These are phyloP conservation scores for Scomber japonicus DNA, from an alignment of 2,113 vertebrate species.

Conservation along the genomic window DNA sequence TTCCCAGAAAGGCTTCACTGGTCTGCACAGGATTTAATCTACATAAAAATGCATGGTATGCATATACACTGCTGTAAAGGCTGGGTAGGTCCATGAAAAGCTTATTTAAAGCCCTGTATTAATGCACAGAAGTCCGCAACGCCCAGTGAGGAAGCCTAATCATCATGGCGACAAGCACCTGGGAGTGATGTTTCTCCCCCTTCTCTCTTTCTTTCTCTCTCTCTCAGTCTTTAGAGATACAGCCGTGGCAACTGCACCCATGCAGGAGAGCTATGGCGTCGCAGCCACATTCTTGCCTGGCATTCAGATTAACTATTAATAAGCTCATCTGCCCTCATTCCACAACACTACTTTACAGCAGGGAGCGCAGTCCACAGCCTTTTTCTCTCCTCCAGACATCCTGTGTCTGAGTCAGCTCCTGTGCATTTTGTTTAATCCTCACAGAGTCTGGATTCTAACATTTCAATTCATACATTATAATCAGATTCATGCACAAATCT, in stretches of 20 bases:
- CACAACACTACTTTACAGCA: constrained; percentile 13
- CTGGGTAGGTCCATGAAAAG: background rate
- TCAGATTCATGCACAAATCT: background rate
- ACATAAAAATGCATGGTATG: constrained; percentile 51
- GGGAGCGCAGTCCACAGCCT: background rate
- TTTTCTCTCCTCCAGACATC: background rate
- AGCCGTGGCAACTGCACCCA: constrained; percentile 52
- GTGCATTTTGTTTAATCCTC: background rate
- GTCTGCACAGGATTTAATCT: constrained; percentile 38
- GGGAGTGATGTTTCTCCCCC: background rate
- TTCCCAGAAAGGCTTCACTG: background rate
- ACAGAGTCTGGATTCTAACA: background rate
- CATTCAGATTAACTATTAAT: constrained; percentile 67
- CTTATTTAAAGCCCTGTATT: constrained; percentile 26
- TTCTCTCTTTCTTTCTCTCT: too few relatives aligned
- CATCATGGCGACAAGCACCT: constrained; percentile 32
- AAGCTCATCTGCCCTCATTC: constrained; percentile 49
- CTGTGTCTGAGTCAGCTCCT: background rate
- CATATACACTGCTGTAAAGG: constrained; percentile 1
- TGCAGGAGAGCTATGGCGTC: constrained; percentile 21
- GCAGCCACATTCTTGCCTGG: constrained; percentile 41
- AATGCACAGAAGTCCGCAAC: constrained; percentile 11
- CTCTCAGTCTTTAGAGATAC: background rate
- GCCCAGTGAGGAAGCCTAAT: constrained; percentile 10
- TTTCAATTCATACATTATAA: background rate